A percentile compares a stretch with the other conserved stretches of the same genome.
Conservation (phyloP, 2,113 vertebrate genomes). For the Micromys minutus region DNA sequence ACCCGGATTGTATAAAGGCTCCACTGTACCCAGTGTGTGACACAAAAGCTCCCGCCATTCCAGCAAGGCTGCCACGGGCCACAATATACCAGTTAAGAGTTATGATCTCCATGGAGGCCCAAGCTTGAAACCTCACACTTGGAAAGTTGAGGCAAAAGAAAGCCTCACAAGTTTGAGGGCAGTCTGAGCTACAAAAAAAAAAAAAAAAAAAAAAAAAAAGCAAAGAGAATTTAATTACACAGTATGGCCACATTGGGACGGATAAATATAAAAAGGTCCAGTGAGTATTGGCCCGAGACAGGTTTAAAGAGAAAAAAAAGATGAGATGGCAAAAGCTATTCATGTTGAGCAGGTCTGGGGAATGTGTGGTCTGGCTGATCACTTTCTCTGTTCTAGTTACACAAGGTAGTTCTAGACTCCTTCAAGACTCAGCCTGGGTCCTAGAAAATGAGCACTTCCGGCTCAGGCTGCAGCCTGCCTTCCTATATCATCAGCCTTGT, state of each 20-base stretch:
- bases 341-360: not conserved
- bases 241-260: accelerated
- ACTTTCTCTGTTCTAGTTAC: not conserved
- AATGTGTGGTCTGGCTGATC: not conserved
- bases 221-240: not conserved
- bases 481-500: not conserved
- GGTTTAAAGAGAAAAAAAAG: not conserved
- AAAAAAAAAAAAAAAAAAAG: too few species aligned
- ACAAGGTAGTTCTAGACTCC: not conserved
- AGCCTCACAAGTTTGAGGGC: not conserved
- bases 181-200: not conserved
- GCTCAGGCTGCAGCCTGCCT: not conserved
- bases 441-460: not conserved
- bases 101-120: not conserved
- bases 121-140: not conserved
- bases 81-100: not conserved
- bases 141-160: not conserved
- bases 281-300: not conserved
- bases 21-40: not conserved
- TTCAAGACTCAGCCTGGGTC: not conserved
- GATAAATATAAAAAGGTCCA: not conserved
- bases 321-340: not conserved
- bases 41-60: not conserved
- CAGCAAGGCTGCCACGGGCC: not conserved
- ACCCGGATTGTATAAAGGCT: not conserved